Base-by-base conservation (phyloP, 2,888 invertebrate species). In the Orchesellides sinensis region DNA sequence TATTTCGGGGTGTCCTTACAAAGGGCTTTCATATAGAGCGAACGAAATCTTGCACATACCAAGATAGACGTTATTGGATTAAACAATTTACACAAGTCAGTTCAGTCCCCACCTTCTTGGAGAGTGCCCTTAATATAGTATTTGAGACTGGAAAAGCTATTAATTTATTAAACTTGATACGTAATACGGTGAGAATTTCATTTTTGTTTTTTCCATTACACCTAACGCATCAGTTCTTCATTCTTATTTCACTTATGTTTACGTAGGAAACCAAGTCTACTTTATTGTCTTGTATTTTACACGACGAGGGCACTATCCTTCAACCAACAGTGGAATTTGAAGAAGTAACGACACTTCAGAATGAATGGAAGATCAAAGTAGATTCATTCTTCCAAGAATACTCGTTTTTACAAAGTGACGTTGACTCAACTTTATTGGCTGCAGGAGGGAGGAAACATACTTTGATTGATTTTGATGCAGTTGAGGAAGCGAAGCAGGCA, bases 91-190 rank as follows among this genome's bases (percentile, higher is more conserved):
- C 69, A 5, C 86, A 87, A 69, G 75, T 70, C 3, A 72, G 66
- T 29, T 25, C 54, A 1, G 78, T 88, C 54, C 88, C 88, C 6
- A 35, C 73, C 1, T 88, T 86, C 80, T 27, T 88, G 12, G 80
- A 85, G 47, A 63, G 72, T n/a, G 68, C 77, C 8, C 56, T 81
- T 1, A 52, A 78, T 17, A 1, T 78, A 19, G 85, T 87, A 19
- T 87, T 87, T 73, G 87, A 87, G 61, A 87, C 88, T 2, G 88
- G 88, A 27, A 86, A 85, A 59, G 85, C 84, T 21, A 78, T 88
- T 14, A 85, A 83, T 61, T 68, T 87, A 27, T 49, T 88, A 0
- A 82, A 84, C 21, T 23, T 81, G 35, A 83, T 88, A 56, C 69
- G 86, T 35, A 61, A 77, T 25, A 74, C 23, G 81, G 85, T 85